Evolutionary conservation across 2,888 invertebrate genomes (phyloP).

Genomic region (Noctua pronuba): DNA sequence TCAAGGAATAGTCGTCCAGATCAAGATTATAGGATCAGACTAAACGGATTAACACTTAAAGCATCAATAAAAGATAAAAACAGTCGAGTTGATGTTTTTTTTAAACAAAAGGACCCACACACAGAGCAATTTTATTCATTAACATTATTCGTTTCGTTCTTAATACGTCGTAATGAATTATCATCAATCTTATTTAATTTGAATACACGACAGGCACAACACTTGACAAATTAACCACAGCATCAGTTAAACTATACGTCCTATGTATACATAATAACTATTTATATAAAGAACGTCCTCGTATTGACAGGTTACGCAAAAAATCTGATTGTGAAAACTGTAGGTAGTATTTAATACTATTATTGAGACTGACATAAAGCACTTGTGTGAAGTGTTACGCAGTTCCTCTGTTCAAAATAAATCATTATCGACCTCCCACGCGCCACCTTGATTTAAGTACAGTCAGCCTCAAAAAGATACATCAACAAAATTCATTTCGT

Average conservation of each 20-base stretch:
- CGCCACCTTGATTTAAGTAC: conserved; percentile 48
- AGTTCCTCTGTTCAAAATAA: conserved; percentile 29
- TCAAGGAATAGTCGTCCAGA: not conserved
- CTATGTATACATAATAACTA: not conserved
- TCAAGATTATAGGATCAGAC: conserved; percentile 11
- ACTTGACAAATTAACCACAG: conserved; percentile 19
- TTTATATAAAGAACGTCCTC: conserved; percentile 7
- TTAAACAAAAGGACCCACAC: conserved; percentile 10
- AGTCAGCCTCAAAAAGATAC: too few species aligned
- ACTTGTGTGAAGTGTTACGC: conserved; percentile 23
- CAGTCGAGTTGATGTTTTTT: not conserved
- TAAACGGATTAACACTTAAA: conserved; percentile 28
- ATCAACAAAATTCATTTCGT: too few species aligned
- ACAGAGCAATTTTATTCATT: conserved; percentile 12
- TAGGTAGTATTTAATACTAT: not conserved
- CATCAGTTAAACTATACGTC: not conserved
- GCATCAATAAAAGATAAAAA: not conserved
- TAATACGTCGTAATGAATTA: conserved; percentile 25
- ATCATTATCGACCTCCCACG: conserved; percentile 54
- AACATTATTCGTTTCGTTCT: not conserved
- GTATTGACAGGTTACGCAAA: conserved; percentile 24
- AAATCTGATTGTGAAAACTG: conserved; percentile 27
- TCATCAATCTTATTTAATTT: conserved; percentile 52
- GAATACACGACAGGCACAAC: conserved; percentile 31
- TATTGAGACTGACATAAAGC: conserved; percentile 22